Evolutionary conservation across 2,113 vertebrate species (phyloP), one percentile per base, ranked within the genome.

Genomic region (Saimiri boliviensis): DNA sequence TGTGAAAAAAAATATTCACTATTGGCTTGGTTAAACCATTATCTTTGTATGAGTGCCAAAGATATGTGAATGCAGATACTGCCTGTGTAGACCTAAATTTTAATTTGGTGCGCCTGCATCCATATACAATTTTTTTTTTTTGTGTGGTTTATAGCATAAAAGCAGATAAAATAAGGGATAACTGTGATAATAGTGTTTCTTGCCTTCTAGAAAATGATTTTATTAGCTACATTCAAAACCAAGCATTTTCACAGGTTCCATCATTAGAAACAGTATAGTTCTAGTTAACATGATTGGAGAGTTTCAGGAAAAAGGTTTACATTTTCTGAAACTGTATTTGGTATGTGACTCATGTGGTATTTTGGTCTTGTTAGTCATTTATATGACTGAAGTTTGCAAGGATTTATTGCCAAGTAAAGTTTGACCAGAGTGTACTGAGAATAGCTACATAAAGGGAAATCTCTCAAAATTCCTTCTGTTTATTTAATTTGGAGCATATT

Each of bases 41-140:
- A 37, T 90, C 84, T 88, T 35, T 86, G 52, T 91, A 0, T 86
- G 89, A 95, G 96, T 97, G 98, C 98, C 98, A 98, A 89, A 98
- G 97, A 84, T 82, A 47, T 84, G 30, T 95, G 93, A 95, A 84
- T 96, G 95, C 91, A 93, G 60, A 68, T 79, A 17, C 30, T 52
- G 86, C 79, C 96, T 91, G 17, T 58, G 2, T 42, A 93, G 66
- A 25, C 8, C 35, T 84, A 81, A 94, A 49, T 63, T 97, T 97
- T 81, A 82, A 58, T 71, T 60, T n/a, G 54, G 20, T 90, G 68
- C 93, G 85, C 77, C 71, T 96, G 58, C 66, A 25, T 84, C 56
- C 45, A 30, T 83, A n/a, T 9, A 45, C 47, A 81, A 1, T 37
- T 7, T 37, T 80, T 42, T 23, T 86, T 37, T 7, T 37, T 80